Evolutionary conservation across 2,888 invertebrate species (phyloP).

Genomic region (Aphidius colemani): DNA sequence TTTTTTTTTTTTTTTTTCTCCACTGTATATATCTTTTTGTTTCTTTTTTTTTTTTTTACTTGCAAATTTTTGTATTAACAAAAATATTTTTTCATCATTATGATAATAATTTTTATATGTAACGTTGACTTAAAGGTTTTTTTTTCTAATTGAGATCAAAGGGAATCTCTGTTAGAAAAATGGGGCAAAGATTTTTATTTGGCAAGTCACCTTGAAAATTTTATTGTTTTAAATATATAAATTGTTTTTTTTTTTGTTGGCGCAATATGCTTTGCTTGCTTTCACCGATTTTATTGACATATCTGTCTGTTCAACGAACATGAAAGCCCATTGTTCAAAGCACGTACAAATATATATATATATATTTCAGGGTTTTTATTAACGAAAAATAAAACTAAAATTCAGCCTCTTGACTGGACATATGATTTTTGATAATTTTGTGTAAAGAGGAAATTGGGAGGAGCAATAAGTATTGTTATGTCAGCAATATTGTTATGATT

Average conservation of each 20-base stretch:
- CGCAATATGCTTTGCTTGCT: conserved; percentile 22
- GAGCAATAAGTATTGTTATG: background rate
- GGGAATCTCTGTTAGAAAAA: too few relatives aligned
- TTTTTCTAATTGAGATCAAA: too few relatives aligned
- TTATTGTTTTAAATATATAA: background rate
- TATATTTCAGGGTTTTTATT: too few relatives aligned
- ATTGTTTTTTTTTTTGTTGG: background rate
- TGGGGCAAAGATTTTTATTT: too few relatives aligned
- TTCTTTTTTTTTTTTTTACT: background rate
- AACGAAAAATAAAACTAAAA: background rate
- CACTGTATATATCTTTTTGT: background rate
- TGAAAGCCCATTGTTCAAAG: conserved; percentile 25
- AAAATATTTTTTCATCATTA: background rate
- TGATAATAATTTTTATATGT: background rate
- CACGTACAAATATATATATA: background rate
- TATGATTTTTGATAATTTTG: background rate
- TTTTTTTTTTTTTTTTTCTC: background rate
- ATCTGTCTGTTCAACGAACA: conserved; percentile 26
- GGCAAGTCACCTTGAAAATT: conserved; percentile 25
- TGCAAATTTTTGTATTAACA: background rate
- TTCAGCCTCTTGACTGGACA: background rate
- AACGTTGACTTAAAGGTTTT: background rate
- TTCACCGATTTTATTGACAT: conserved; percentile 30
- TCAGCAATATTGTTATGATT: background rate
- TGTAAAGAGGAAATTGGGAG: background rate